Conservation (phyloP, 2,113 vertebrate genomes). For the Nicator chloris region DNA sequence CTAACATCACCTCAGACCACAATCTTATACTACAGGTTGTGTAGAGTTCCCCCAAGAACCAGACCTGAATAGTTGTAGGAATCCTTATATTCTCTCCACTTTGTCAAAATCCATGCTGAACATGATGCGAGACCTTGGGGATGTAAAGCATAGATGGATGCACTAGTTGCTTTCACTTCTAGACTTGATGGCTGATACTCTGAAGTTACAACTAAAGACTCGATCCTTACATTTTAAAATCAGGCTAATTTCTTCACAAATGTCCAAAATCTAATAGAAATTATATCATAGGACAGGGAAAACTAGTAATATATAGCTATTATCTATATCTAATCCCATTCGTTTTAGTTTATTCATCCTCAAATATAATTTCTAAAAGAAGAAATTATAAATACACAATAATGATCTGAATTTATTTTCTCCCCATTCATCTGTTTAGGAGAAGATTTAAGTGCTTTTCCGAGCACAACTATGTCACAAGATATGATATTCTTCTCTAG, state of each 20-base stretch:
- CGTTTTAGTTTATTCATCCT: background rate
- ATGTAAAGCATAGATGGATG: background rate
- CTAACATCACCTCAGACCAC: background rate
- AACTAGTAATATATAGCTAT: background rate
- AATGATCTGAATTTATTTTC: background rate
- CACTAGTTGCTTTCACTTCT: background rate
- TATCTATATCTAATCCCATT: background rate
- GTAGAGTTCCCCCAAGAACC: background rate
- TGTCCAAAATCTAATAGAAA: background rate
- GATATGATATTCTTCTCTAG: background rate
- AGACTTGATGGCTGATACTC: background rate
- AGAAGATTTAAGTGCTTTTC: background rate
- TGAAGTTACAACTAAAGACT: background rate
- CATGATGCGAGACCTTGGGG: background rate
- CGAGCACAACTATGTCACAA: accelerated
- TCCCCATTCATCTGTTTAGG: background rate
- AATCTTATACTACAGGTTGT: background rate
- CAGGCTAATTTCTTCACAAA: background rate
- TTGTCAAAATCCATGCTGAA: background rate
- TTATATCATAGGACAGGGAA: background rate
- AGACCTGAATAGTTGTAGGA: background rate
- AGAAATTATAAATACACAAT: background rate
- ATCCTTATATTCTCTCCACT: background rate
- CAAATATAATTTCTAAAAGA: background rate
- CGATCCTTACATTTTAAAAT: background rate